Evolutionary conservation across 2,888 invertebrate species (phyloP).

Genomic region (Eupithecia centaureata): DNA sequence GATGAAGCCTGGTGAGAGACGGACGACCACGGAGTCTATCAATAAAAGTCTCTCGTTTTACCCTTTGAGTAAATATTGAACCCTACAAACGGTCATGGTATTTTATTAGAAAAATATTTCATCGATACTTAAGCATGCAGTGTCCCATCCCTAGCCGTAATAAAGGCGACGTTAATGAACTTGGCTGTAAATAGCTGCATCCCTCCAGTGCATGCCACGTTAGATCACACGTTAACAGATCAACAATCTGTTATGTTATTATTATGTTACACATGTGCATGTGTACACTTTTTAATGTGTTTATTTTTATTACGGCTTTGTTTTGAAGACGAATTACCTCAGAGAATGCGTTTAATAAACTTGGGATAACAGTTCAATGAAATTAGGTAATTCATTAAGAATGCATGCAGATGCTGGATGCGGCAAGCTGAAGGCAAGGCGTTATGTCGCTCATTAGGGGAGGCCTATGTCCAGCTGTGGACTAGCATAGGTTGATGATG

Average conservation of each 20-base stretch:
- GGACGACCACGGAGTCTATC: no score
- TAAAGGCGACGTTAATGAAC: conserved; percentile 61
- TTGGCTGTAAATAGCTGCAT: conserved; percentile 58
- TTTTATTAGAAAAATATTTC: conserved; percentile 1
- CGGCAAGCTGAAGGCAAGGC: no score
- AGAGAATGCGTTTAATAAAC: not conserved
- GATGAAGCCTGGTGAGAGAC: no score
- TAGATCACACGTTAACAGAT: conserved; percentile 28
- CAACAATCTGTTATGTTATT: not conserved
- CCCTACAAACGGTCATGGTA: not conserved
- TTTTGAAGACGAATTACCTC: not conserved
- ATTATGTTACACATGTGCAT: conserved; percentile 28
- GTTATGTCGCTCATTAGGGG: no score
- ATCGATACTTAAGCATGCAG: conserved; percentile 23
- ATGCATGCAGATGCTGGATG: no score
- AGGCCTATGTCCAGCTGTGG: no score
- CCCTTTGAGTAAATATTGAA: no score
- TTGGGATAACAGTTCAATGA: no score
- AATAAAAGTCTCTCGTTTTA: no score
- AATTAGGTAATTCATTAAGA: no score
- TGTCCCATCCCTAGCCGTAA: conserved; percentile 47
- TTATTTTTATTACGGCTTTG: conserved; percentile 8
- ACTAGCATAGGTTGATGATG: no score
- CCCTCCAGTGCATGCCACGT: conserved; percentile 36
- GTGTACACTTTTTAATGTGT: conserved; percentile 18